Percentiles rank a stretch among this genome's conserved stretches.
Conservation (phyloP, 1,140 invertebrate genomes). For the Laupala kohalensis region DNA sequence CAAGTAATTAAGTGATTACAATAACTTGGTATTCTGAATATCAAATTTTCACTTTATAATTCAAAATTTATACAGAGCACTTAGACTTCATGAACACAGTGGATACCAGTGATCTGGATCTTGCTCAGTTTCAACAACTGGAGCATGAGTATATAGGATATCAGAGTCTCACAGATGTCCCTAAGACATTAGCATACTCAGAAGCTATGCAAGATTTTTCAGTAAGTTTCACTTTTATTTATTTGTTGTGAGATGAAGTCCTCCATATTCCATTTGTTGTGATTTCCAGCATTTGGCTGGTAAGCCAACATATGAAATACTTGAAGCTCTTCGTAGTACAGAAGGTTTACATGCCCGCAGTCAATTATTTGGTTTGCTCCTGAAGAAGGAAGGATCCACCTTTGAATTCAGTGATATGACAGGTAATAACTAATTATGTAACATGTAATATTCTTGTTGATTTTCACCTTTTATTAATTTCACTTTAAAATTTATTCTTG, state of each 20-base stretch:
- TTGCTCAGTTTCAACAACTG: constrained; percentile 73
- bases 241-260: not conserved
- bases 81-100: constrained; percentile 83
- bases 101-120: constrained; percentile 49
- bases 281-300: constrained; percentile 2
- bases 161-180: constrained; percentile 92
- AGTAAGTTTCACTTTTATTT: not conserved
- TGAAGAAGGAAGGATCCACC: constrained; percentile 67
- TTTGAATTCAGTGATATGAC: constrained; percentile 52
- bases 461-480: too few species aligned
- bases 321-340: constrained; percentile 52
- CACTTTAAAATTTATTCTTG: too few species aligned
- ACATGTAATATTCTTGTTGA: too few species aligned
- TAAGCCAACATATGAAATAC: constrained; percentile 55
- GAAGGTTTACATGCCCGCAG: constrained; percentile 64
- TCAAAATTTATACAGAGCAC: constrained; percentile 53
- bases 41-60: constrained; percentile 3
- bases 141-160: constrained; percentile 89
- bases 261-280: constrained; percentile 12
- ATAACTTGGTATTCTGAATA: not conserved
- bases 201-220: constrained; percentile 36
- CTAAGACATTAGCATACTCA: constrained; percentile 59
- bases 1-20: constrained; percentile 26
- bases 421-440: constrained; percentile 25
- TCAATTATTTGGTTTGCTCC: constrained; percentile 72